Percentiles rank a stretch among this genome's conserved stretches.
Conservation (phyloP, 1,140 invertebrate genomes). For the Pogonomyrmex californicus region DNA sequence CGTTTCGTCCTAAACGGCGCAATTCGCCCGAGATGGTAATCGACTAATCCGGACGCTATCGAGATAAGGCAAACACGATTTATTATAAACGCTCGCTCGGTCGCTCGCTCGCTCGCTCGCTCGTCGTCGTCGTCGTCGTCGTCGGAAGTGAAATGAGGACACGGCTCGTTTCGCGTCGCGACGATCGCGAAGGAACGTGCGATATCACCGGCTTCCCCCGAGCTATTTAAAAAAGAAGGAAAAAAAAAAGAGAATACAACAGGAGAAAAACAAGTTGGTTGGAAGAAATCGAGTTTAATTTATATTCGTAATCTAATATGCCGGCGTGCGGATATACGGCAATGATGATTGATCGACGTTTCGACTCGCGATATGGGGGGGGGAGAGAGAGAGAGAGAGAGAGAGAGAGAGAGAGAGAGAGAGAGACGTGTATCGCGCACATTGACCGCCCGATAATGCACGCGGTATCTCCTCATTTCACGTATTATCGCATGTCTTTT, state of each 20-base stretch:
- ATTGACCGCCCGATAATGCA: constrained; percentile 30
- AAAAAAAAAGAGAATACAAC: too few species aligned
- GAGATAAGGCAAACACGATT: background rate
- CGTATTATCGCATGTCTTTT: background rate
- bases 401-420: too few species aligned
- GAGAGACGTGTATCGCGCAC: background rate
- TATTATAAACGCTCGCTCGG: background rate
- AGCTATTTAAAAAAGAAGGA: constrained; percentile 7
- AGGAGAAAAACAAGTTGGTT: background rate
- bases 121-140: background rate
- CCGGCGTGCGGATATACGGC: background rate
- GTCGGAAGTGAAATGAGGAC: background rate
- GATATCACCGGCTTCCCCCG: background rate
- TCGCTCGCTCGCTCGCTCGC: too few species aligned
- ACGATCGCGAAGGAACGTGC: background rate
- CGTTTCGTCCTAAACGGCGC: background rate
- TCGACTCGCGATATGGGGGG: background rate
- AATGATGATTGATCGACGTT: constrained; percentile 33
- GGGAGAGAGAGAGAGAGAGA: too few species aligned
- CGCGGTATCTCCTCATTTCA: constrained; percentile 6
- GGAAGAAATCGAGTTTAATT: background rate
- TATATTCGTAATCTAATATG: constrained; percentile 11
- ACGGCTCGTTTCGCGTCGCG: background rate
- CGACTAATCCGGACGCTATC: background rate
- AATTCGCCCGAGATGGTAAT: background rate